Conservation (phyloP, 2,797 vertebrate species). For the Urosaurus nigricauda region DNA sequence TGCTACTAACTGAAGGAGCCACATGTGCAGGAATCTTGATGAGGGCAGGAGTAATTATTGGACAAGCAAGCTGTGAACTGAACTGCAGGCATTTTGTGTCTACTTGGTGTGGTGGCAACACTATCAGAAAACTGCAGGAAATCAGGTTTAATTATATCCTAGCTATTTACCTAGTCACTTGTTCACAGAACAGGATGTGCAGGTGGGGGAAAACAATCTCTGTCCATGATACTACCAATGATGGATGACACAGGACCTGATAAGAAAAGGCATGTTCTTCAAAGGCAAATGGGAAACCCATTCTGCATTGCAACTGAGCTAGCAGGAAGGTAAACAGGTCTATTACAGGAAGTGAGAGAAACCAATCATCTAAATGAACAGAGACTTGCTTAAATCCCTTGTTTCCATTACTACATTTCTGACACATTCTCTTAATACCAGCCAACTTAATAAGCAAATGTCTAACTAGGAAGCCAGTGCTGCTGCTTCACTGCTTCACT, state of each 20-base stretch:
- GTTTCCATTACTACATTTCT: slow-evolving; percentile 35
- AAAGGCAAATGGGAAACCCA: slow-evolving; percentile 7
- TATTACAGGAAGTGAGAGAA: slow-evolving; percentile 29
- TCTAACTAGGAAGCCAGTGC: slow-evolving; percentile 25
- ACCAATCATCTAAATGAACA: slow-evolving; percentile 41
- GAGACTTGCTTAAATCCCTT: slow-evolving; percentile 45
- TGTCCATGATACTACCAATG: slow-evolving; percentile 38
- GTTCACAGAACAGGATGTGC: slow-evolving; percentile 44
- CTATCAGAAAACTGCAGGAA: slow-evolving; percentile 40
- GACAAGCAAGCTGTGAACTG: not conserved
- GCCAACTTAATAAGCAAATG: slow-evolving; percentile 13
- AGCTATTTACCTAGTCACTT: slow-evolving; percentile 26
- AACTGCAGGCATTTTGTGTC: fast-evolving
- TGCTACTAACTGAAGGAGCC: not conserved
- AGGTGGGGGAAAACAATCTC: slow-evolving; percentile 54
- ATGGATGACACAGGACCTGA: slow-evolving; percentile 16
- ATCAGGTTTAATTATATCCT: slow-evolving; percentile 41
- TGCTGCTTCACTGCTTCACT: not conserved
- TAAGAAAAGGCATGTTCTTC: slow-evolving; percentile 47
- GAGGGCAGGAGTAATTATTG: slow-evolving; percentile 20
- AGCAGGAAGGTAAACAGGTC: not conserved
- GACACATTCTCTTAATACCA: slow-evolving; percentile 44
- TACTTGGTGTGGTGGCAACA: not conserved
- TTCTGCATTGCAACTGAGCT: not conserved
- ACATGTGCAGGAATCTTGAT: not conserved